Percentiles rank a stretch among this genome's conserved stretches.
These are phyloP conservation scores for Lamellibrachia columna DNA, from an alignment of 2,888 invertebrate species.

Conservation along the genomic window DNA sequence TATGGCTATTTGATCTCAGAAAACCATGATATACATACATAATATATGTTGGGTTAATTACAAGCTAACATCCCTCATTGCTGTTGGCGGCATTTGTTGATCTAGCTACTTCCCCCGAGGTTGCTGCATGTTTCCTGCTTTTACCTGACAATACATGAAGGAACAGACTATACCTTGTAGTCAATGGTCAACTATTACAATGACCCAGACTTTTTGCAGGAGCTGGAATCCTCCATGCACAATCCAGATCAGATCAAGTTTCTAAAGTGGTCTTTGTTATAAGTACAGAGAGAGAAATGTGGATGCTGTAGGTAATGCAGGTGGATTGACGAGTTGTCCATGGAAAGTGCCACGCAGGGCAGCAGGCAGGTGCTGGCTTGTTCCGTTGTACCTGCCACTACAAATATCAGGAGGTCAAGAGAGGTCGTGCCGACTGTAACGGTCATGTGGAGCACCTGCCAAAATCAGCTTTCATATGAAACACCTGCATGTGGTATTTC, in stretches of 20 bases:
- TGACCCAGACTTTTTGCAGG: background rate
- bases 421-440: background rate
- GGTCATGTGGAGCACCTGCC: background rate
- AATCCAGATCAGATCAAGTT: background rate
- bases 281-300: background rate
- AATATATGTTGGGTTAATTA: background rate
- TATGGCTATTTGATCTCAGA: background rate
- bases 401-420: background rate
- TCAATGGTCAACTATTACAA: background rate
- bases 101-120: background rate
- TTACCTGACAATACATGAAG: background rate
- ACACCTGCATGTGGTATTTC: background rate
- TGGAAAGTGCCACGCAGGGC: background rate
- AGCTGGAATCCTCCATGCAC: background rate
- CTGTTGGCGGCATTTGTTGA: background rate
- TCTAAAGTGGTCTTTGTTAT: background rate
- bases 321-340: background rate
- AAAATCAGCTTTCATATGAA: background rate
- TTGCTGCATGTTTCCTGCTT: constrained; percentile 1
- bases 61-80: background rate
- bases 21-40: background rate
- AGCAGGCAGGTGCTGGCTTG: background rate
- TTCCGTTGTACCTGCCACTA: background rate
- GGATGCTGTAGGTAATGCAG: background rate
- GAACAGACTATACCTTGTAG: background rate